Percentiles rank a stretch among this genome's conserved stretches.
phyloP scores from a whole-genome alignment of 2,888 invertebrate genomes.

The Myopa testacea region DNA sequence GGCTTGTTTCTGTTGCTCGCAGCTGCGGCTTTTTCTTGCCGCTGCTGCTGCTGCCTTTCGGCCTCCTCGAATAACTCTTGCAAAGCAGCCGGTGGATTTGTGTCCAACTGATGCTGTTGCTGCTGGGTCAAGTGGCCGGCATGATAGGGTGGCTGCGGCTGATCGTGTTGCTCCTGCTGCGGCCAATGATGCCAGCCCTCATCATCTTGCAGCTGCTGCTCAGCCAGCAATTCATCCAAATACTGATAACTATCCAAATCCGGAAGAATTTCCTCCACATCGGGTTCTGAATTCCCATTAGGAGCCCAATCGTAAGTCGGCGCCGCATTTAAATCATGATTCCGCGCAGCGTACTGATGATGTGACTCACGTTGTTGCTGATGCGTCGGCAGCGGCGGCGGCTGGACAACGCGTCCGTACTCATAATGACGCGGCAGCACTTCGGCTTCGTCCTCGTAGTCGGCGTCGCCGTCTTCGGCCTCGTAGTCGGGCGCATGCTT shows the following conservation, averaged over 20 bases:
- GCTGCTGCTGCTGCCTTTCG: constrained; percentile 40
- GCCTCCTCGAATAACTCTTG: constrained; percentile 62
- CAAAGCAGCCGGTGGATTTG: constrained; percentile 53
- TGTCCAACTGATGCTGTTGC: constrained; percentile 55
- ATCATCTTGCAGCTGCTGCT: constrained; percentile 46
- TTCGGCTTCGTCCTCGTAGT: constrained; percentile 50
- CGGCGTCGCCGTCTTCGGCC: constrained; percentile 53
- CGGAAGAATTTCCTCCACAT: constrained; percentile 58
- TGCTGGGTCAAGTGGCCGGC: background rate
- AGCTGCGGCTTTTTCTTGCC: constrained; percentile 43
- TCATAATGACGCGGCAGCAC: constrained; percentile 51
- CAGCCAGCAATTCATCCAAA: constrained; percentile 50
- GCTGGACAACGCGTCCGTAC: constrained; percentile 59
- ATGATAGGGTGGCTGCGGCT: background rate
- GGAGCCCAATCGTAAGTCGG: background rate
- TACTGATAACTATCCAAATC: constrained; percentile 63
- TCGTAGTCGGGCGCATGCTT: constrained; percentile 45
- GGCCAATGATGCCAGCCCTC: constrained; percentile 50
- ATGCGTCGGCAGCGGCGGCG: constrained; percentile 49
- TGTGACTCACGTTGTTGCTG: constrained; percentile 49
- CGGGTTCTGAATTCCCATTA: constrained; percentile 46
- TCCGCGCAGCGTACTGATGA: constrained; percentile 47
- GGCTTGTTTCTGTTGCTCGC: constrained; percentile 49
- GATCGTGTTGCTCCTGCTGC: constrained; percentile 48
- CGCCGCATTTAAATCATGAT: constrained; percentile 1